Conservation (phyloP, 2,797 vertebrate genomes). For the Betta splendens region DNA sequence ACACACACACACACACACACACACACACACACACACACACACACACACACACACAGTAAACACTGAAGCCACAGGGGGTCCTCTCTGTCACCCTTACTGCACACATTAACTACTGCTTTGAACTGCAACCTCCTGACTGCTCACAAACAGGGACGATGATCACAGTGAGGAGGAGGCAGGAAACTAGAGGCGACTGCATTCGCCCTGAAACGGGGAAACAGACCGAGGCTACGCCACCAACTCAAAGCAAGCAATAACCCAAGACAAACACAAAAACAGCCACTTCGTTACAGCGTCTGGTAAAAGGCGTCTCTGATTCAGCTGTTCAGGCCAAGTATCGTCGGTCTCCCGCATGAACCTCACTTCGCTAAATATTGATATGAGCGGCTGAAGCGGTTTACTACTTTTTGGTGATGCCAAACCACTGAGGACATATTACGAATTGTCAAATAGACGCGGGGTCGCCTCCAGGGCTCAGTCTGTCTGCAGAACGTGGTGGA, state of each 20-base stretch:
- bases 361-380: slow-evolving; percentile 32
- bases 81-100: slow-evolving; percentile 39
- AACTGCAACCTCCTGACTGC: slow-evolving; percentile 41
- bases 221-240: slow-evolving; percentile 7
- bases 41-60: neutral
- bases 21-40: slow-evolving; percentile 7
- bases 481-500: slow-evolving; percentile 4
- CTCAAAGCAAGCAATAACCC: neutral
- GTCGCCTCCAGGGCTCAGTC: slow-evolving; percentile 11
- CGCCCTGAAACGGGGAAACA: no score
- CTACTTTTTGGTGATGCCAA: slow-evolving; percentile 25
- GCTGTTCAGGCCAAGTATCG: slow-evolving; percentile 21
- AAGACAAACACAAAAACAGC: slow-evolving; percentile 18
- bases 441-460: slow-evolving; percentile 26
- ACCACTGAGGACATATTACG: slow-evolving; percentile 31
- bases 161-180: neutral
- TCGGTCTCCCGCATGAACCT: slow-evolving; percentile 30
- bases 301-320: slow-evolving; percentile 8
- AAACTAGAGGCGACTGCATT: neutral
- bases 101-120: slow-evolving; percentile 67
- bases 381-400: slow-evolving; percentile 46
- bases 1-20: slow-evolving; percentile 8
- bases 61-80: slow-evolving; percentile 53
- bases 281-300: neutral
- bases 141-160: slow-evolving; percentile 1